Conservation (phyloP, 2,113 vertebrate genomes). For the Kryptolebias marmoratus region DNA sequence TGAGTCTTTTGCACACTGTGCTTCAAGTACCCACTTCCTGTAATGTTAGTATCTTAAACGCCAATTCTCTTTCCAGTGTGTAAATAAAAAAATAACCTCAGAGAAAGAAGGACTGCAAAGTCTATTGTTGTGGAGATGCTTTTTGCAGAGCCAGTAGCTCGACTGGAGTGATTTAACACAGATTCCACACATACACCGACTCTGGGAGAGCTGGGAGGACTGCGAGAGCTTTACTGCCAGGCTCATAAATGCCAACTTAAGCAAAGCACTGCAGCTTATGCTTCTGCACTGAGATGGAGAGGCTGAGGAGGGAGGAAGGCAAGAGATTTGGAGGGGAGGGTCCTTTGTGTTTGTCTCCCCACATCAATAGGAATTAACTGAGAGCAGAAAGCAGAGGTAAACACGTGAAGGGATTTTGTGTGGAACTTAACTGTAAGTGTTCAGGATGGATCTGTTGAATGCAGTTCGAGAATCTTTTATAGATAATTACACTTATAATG, state of each 20-base stretch:
- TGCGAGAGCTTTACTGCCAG: conserved; percentile 44
- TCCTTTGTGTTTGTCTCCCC: conserved; percentile 47
- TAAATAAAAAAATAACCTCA: conserved; percentile 33
- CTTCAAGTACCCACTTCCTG: conserved; percentile 12
- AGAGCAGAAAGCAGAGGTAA: conserved; percentile 34
- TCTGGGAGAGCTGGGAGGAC: conserved; percentile 2
- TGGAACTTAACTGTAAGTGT: conserved; percentile 4
- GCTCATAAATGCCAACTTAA: conserved; percentile 64
- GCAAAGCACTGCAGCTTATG: conserved; percentile 55
- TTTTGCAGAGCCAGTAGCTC: conserved; percentile 35
- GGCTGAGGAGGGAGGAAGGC: conserved; percentile 14
- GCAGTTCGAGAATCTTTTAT: conserved; percentile 1
- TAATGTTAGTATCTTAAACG: background rate
- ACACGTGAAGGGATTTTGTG: conserved; percentile 25
- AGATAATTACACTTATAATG: background rate
- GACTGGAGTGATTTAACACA: conserved; percentile 60
- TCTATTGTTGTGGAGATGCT: conserved; percentile 39
- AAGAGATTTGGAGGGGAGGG: conserved; percentile 20
- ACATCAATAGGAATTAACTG: conserved; percentile 43
- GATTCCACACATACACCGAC: conserved; percentile 32
- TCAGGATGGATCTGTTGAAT: conserved; percentile 14
- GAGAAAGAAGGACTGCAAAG: conserved; percentile 13
- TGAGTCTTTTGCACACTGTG: no score
- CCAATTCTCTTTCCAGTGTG: conserved; percentile 31
- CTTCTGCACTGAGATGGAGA: conserved; percentile 26